Base-by-base conservation (phyloP, 2,888 invertebrate species). In the Eupithecia dodoneata region DNA sequence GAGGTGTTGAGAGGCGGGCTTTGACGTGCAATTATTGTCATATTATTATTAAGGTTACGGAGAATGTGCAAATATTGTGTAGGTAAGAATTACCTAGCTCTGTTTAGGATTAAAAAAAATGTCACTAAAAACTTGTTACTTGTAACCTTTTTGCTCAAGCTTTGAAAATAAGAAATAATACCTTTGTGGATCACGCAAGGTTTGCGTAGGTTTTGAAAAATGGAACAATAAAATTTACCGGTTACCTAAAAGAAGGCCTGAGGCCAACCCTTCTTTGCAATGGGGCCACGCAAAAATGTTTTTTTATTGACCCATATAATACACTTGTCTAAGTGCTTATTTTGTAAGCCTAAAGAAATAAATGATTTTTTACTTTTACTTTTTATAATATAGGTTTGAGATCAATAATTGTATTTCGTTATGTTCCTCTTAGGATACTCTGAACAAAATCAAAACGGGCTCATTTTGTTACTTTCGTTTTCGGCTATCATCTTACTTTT, bases 1-100 rank as follows among this genome's bases (percentile, higher is more conserved):
- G 81, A 82, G 81, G 82, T 85, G 85, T 85, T 82, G 83, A 84
- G 82, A 80, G 85, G 86, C 83, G 86, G 82, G 75, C 79, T 81
- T 82, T 83, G 84, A 87, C 82, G 79, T 81, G 81, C 81, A 82
- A 85, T 83, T 79, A 86, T 84, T 85, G 81, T 80, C 78, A 77
- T 81, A 71, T 75, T 71, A 75, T 45, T 71, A 67, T 74, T 45
- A 69, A 69, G 44, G 76, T 67, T 74, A 78, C 80, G 6, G 70
- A 2, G 49, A 18, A 63, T 47, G 65, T 73, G 42, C 65, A 15
- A 55, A 74, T 70, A 15, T 49, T 72, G 47, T 67, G 75, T 13
- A 44, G 76, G 59, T n/a, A 59, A 47, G 15, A 76, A 47, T 59
- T 65, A 18, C n/a, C 73, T 47, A 44, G 41, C 65, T 41, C 9